A percentile compares a stretch with the other conserved stretches of the same genome.
Evolutionary conservation across 2,888 invertebrate genomes (phyloP).

Genomic region (Chrysopilus asiliformis): DNA sequence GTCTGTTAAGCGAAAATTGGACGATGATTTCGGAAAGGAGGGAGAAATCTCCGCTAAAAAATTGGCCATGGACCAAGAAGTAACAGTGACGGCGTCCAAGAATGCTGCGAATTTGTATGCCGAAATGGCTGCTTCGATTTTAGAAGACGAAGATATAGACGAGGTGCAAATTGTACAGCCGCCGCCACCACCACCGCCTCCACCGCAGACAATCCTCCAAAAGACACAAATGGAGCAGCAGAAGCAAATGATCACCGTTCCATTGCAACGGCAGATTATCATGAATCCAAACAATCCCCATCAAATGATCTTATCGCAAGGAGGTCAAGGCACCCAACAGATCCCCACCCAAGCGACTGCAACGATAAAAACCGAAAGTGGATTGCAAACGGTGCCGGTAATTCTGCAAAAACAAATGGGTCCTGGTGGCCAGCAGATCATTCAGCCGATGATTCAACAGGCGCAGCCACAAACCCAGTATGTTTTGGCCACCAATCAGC

Average conservation of each 20-base stretch:
- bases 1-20: slow-evolving; percentile 24
- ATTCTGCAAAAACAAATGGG: slow-evolving; percentile 26
- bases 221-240: slow-evolving; percentile 22
- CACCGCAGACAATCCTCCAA: slow-evolving; percentile 8
- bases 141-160: slow-evolving; percentile 61
- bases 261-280: slow-evolving; percentile 30
- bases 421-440: slow-evolving; percentile 20
- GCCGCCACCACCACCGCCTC: slow-evolving; percentile 16
- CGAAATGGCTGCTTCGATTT: slow-evolving; percentile 68
- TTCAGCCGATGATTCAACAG: slow-evolving; percentile 30
- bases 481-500: slow-evolving; percentile 35
- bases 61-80: slow-evolving; percentile 38
- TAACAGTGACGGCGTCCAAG: slow-evolving; percentile 46
- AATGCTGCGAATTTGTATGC: slow-evolving; percentile 77
- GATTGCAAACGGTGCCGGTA: slow-evolving; percentile 33
- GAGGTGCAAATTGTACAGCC: slow-evolving; percentile 23
- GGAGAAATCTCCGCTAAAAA: slow-evolving; percentile 28
- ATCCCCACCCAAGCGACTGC: slow-evolving; percentile 20
- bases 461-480: slow-evolving; percentile 34
- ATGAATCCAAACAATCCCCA: slow-evolving; percentile 25
- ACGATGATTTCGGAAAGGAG: slow-evolving; percentile 21
- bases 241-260: slow-evolving; percentile 28
- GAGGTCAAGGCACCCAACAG: slow-evolving; percentile 8
- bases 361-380: slow-evolving; percentile 33
- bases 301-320: slow-evolving; percentile 20